Evolutionary conservation across 2,888 invertebrate genomes (phyloP).

Genomic region (Notodonta dromedarius): DNA sequence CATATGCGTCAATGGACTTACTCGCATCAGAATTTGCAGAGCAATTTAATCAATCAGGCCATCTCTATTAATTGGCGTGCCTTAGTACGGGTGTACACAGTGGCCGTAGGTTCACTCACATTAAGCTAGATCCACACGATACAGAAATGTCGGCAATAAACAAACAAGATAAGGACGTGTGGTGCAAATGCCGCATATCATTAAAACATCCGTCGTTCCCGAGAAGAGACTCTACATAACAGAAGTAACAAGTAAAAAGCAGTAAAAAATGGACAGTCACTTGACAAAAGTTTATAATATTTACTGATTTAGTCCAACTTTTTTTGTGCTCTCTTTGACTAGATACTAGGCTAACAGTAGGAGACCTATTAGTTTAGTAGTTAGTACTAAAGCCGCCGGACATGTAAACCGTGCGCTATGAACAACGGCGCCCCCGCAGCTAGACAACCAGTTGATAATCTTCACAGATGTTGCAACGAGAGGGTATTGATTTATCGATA

Average conservation of each 20-base stretch:
- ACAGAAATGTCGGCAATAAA: not conserved
- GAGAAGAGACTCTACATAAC: too few species aligned
- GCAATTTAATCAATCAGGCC: constrained; percentile 6
- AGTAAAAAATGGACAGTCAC: too few species aligned
- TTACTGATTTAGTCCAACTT: too few species aligned
- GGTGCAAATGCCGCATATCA: too few species aligned
- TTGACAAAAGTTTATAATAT: too few species aligned
- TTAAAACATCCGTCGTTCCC: too few species aligned
- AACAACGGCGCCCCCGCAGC: constrained; percentile 1
- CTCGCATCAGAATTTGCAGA: not conserved
- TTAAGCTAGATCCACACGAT: not conserved
- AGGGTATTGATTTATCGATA: constrained; percentile 1
- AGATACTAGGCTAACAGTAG: too few species aligned
- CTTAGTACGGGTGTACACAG: not conserved
- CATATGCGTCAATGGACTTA: not conserved
- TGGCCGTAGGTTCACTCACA: not conserved
- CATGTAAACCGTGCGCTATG: not conserved
- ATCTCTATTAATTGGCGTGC: constrained; percentile 7
- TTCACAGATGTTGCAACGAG: not conserved
- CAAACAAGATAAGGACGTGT: too few species aligned
- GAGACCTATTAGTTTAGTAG: too few species aligned
- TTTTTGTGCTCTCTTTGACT: too few species aligned
- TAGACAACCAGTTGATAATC: not conserved
- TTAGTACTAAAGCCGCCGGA: not conserved
- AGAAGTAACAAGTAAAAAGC: too few species aligned